phyloP scores from a whole-genome alignment of 2,113 vertebrate genomes.

The Athene cunicularia region DNA sequence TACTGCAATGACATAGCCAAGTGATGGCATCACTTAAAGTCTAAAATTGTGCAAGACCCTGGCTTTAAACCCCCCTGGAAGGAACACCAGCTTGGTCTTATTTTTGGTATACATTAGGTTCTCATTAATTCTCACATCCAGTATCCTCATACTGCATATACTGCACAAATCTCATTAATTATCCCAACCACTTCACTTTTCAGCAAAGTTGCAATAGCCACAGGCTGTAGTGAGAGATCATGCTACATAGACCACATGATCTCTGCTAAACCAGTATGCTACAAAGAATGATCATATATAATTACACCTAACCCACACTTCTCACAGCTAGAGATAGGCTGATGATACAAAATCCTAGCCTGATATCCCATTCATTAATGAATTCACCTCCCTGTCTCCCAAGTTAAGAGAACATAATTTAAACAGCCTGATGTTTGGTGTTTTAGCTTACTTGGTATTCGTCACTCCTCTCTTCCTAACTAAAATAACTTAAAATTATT shows the following conservation, averaged over 20 bases:
- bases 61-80: not conserved
- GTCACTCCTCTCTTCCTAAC: not conserved
- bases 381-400: not conserved
- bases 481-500: not conserved
- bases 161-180: not conserved
- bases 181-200: not conserved
- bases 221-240: not conserved
- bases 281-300: not conserved
- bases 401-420: not conserved
- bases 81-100: not conserved
- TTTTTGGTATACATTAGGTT: not conserved
- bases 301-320: not conserved
- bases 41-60: not conserved
- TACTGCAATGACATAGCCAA: accelerated
- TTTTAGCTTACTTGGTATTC: not conserved
- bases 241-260: accelerated
- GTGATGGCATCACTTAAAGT: not conserved
- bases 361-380: not conserved
- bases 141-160: not conserved
- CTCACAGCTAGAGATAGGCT: not conserved
- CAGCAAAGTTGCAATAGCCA: not conserved
- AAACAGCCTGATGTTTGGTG: not conserved
- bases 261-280: not conserved
- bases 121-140: not conserved
- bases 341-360: not conserved